These are phyloP conservation scores for Griposia aprilina DNA, from an alignment of 2,888 invertebrate species.

Conservation along the genomic window DNA sequence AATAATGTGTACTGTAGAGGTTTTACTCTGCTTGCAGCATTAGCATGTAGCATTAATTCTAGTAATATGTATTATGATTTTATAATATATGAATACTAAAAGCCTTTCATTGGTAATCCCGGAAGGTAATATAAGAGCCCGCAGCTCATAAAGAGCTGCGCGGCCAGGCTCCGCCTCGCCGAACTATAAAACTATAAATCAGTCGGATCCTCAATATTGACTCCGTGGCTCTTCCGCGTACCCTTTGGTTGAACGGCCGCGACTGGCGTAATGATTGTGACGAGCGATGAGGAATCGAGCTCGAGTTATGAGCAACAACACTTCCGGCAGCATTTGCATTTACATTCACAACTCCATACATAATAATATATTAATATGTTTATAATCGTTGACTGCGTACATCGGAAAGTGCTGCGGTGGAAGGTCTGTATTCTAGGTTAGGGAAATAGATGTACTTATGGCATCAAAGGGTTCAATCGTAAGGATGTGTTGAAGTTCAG, in stretches of 20 bases:
- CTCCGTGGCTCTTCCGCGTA: conserved; percentile 48
- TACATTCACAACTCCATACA: neutral
- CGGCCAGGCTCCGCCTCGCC: conserved; percentile 2
- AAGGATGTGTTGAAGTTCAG: neutral
- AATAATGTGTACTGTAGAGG: neutral
- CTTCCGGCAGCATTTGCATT: conserved; percentile 31
- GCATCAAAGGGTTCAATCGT: neutral
- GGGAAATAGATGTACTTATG: neutral
- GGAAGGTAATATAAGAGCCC: neutral
- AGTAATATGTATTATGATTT: neutral
- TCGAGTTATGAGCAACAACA: conserved; percentile 13
- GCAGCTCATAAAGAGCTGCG: neutral
- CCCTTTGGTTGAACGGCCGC: conserved; percentile 13
- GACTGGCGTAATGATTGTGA: conserved; percentile 9
- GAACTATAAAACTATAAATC: conserved; percentile 7
- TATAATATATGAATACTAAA: neutral
- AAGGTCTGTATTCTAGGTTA: neutral
- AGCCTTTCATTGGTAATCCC: neutral
- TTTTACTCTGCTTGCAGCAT: neutral
- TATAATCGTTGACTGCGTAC: neutral
- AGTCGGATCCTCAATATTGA: conserved; percentile 45
- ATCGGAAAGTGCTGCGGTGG: neutral
- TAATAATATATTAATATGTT: neutral
- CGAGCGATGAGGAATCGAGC: conserved; percentile 34
- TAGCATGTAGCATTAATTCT: neutral